Conservation (phyloP, 2,888 invertebrate species). For the Trissolcus brochymenae region DNA sequence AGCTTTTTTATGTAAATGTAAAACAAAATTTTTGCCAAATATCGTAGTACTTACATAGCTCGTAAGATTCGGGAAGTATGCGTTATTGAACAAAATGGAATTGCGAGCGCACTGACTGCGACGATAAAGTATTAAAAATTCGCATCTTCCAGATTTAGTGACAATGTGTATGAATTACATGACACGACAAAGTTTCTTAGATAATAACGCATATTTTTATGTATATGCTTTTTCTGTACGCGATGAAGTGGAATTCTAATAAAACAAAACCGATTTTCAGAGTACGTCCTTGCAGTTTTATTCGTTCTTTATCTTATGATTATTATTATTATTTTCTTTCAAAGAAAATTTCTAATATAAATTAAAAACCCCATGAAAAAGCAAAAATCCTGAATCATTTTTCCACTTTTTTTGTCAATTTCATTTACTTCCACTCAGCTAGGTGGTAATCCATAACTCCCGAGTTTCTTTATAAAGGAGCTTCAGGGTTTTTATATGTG, state of each 20-base stretch:
- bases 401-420: not conserved
- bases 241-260: slow-evolving; percentile 65
- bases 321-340: too few species aligned
- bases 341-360: not conserved
- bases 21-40: slow-evolving; percentile 73
- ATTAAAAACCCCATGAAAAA: too few species aligned
- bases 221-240: slow-evolving; percentile 77
- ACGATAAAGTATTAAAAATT: slow-evolving; percentile 68
- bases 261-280: slow-evolving; percentile 57
- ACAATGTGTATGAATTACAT: slow-evolving; percentile 59
- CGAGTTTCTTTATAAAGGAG: not conserved
- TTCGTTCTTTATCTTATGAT: not conserved
- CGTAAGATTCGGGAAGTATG: slow-evolving; percentile 60
- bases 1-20: slow-evolving; percentile 76
- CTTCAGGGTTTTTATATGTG: too few species aligned
- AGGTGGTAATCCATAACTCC: not conserved
- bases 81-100: slow-evolving; percentile 38
- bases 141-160: slow-evolving; percentile 71
- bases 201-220: slow-evolving; percentile 75
- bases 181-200: slow-evolving; percentile 64
- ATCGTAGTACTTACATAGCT: slow-evolving; percentile 75
- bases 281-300: slow-evolving; percentile 20
- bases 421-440: not conserved
- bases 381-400: not conserved
- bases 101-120: slow-evolving; percentile 23